A percentile compares a stretch with the other conserved stretches of the same genome.
These are phyloP conservation scores for Lutjanus campechanus DNA, from an alignment of 2,797 vertebrate species.

Conservation along the genomic window DNA sequence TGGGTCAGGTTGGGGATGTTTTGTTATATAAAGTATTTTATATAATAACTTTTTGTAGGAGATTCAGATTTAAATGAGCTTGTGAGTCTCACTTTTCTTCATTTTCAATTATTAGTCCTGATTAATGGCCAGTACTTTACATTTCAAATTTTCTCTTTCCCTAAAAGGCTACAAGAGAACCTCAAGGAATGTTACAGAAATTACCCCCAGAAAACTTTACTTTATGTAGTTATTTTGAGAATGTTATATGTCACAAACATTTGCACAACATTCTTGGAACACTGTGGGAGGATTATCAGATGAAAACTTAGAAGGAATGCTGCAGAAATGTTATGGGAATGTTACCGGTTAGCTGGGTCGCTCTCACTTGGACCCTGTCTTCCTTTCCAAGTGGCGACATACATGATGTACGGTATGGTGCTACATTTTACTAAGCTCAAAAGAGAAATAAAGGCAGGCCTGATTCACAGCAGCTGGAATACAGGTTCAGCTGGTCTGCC, in stretches of 20 bases:
- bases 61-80: neutral
- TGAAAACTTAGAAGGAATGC: too few relatives aligned
- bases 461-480: neutral
- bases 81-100: neutral
- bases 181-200: too few relatives aligned
- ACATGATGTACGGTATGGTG: neutral
- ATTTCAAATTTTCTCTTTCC: neutral
- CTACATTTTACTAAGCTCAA: neutral
- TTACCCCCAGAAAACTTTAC: too few relatives aligned
- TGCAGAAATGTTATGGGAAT: too few relatives aligned
- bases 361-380: neutral
- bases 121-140: neutral
- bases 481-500: conserved; percentile 3
- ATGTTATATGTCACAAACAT: too few relatives aligned
- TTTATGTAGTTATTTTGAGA: too few relatives aligned
- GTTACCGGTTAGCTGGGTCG: too few relatives aligned
- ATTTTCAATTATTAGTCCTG: neutral
- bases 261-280: too few relatives aligned
- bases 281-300: too few relatives aligned
- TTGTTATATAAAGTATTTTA: conserved; percentile 2
- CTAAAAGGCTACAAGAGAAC: too few relatives aligned
- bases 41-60: neutral
- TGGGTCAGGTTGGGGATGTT: neutral
- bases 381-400: neutral
- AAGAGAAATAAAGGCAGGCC: neutral